Conservation (phyloP, 2,113 vertebrate genomes). For the Zosterops pallidus region DNA sequence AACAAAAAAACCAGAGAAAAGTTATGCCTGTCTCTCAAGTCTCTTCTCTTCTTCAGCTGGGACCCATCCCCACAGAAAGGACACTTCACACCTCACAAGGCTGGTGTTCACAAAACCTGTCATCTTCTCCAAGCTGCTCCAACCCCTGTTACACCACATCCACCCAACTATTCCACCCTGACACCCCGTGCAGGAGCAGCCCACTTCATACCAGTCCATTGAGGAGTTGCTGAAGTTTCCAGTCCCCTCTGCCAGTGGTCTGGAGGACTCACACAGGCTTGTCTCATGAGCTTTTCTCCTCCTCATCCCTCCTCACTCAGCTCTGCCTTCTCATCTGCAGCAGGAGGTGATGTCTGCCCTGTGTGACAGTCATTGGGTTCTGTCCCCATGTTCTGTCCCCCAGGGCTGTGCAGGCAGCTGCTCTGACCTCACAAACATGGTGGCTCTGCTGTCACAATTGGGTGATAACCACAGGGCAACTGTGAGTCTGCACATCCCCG, state of each 20-base stretch:
- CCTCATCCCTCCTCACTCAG: not conserved
- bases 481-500: fast-evolving
- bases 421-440: not conserved
- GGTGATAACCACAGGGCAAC: fast-evolving
- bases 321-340: not conserved
- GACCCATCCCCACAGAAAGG: not conserved
- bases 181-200: not conserved
- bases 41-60: not conserved
- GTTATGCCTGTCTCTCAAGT: not conserved
- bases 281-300: not conserved
- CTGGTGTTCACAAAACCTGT: not conserved
- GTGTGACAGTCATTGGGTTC: not conserved
- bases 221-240: not conserved
- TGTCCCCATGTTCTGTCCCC: not conserved
- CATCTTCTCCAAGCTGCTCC: not conserved
- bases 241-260: not conserved
- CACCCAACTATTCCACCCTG: not conserved
- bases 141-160: not conserved
- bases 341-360: not conserved
- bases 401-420: not conserved
- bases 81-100: not conserved
- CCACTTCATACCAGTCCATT: fast-evolving
- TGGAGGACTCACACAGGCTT: fast-evolving
- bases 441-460: not conserved
- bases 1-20: not conserved